Evolutionary conservation across 2,888 invertebrate genomes (phyloP), one percentile per base, ranked within the genome.

Genomic region (Eubasilissa splendida): DNA sequence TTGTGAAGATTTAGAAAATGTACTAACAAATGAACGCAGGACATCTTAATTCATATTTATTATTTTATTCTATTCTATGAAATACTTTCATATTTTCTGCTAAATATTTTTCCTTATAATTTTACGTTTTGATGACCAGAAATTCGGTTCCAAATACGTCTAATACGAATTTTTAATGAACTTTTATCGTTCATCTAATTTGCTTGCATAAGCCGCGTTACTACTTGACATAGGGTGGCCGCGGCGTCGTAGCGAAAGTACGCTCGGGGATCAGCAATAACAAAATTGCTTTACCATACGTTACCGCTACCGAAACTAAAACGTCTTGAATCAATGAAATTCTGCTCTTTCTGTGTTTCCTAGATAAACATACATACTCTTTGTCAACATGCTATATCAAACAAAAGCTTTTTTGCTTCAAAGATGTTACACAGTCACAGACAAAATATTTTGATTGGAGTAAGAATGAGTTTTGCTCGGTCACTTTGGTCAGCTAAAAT

Each of bases 151-250:
- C 22, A 22, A 22, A 22, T 22, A 22, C 22, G 22, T 63, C 22
- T 31, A 63, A 31, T 63, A 11, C 10, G 66, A 70, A 82, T 79
- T 79, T 63, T 82, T 77, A 79, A 81, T 81, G 81, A 65, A 82
- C 79, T 80, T 82, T 77, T 76, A 82, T 82, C 79, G 76, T 42
- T 50, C 77, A 70, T 71, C 82, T 82, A 82, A 82, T 82, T 79
- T 79, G 82, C 82, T 82, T 82, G 82, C 68, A 82, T 73, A 80
- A 76, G 79, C 60, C 71, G 66, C 63, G 71, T 78, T 54, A 73
- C 73, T 73, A 59, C 78, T 78, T 68, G 71, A 56, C n/a, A 73
- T 53, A 31, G 63, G 60, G 77, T n/a, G 14, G 50, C 11, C 42
- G 33, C 50, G n/a, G n/a, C 42, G 33, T 42, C 8, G 22, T 22